A percentile compares a stretch with the other conserved stretches of the same genome.
These are phyloP conservation scores for Platycnemis pennipes DNA, from an alignment of 2,888 invertebrate species.

Conservation along the genomic window DNA sequence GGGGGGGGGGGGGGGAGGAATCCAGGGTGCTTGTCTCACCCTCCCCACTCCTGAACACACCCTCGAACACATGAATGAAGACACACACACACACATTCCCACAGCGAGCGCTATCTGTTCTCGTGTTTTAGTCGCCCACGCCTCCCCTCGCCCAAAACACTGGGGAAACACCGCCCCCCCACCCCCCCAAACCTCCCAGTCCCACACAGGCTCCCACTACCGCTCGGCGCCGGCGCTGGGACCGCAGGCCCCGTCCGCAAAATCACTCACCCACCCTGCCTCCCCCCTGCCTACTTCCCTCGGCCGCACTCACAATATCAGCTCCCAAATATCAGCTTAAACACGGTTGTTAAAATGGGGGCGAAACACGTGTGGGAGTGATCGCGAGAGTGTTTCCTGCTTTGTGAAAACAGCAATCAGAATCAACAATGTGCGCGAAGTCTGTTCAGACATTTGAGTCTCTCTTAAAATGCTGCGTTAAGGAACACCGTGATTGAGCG, in stretches of 20 bases:
- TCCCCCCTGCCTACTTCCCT: not conserved
- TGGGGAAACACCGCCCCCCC: not conserved
- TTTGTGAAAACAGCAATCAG: no score
- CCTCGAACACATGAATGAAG: not conserved
- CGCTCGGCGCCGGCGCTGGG: not conserved
- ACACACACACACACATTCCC: not conserved
- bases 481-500: no score
- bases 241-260: slow-evolving; percentile 30
- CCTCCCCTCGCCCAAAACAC: not conserved
- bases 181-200: not conserved
- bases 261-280: not conserved
- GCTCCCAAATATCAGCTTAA: not conserved
- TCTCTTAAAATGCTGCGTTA: no score
- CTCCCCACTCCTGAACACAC: not conserved
- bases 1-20: not conserved
- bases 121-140: not conserved
- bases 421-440: no score
- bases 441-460: no score
- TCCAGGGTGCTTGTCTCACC: not conserved
- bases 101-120: not conserved
- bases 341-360: not conserved
- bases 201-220: not conserved
- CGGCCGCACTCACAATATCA: not conserved
- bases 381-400: not conserved
- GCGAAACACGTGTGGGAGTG: not conserved